Percentiles rank a stretch among this genome's conserved stretches.
phyloP scores from a whole-genome alignment of 2,113 vertebrate genomes.

The Otus sunia region DNA sequence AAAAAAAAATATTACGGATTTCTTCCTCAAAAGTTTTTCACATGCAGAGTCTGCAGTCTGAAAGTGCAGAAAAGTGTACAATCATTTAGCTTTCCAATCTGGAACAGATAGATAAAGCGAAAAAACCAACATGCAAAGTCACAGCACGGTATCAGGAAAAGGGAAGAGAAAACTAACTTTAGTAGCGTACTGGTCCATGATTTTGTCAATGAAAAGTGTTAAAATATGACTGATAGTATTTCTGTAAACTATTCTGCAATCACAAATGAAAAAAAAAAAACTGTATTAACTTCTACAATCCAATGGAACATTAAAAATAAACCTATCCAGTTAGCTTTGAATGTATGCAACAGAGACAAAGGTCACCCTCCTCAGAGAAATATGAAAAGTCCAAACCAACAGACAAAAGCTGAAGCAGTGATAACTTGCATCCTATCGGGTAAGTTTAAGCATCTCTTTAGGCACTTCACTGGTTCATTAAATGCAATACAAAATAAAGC shows the following conservation, averaged over 20 bases:
- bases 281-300: background rate
- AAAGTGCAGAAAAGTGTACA: constrained; percentile 64
- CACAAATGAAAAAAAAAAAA: background rate
- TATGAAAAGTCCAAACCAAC: background rate
- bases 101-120: constrained; percentile 30
- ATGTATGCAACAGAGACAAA: constrained; percentile 42
- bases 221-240: background rate
- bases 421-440: constrained; percentile 52
- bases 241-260: background rate
- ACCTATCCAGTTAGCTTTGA: background rate
- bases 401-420: constrained; percentile 45
- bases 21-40: constrained; percentile 55
- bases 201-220: constrained; percentile 15
- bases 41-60: constrained; percentile 52
- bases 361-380: constrained; percentile 49
- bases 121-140: constrained; percentile 32
- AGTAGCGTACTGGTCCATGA: background rate
- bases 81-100: constrained; percentile 61
- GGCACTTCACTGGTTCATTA: constrained; percentile 79
- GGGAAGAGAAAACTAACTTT: constrained; percentile 2
- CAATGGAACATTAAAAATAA: constrained; percentile 6
- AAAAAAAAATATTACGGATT: constrained; percentile 11
- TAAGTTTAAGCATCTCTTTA: constrained; percentile 70
- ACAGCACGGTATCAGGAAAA: constrained; percentile 19
- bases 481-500: constrained; percentile 79